phyloP scores from a whole-genome alignment of 2,113 vertebrate genomes.

The Chamaea fasciata region DNA sequence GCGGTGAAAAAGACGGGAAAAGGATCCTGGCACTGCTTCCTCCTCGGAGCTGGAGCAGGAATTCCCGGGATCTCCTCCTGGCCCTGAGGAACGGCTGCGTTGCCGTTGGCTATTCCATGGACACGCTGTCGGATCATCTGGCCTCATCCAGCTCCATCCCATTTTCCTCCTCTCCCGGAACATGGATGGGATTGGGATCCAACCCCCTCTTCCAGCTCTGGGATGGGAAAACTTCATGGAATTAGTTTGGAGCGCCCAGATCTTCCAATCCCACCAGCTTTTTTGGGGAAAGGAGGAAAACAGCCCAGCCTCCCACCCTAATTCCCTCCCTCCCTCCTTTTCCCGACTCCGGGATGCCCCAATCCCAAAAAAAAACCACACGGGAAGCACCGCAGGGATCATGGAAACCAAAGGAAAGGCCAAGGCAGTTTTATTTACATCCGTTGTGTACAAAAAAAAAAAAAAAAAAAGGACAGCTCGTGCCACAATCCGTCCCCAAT shows the following conservation, averaged over 20 bases:
- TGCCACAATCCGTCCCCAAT: neutral
- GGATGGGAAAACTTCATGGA: neutral
- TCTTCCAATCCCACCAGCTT: neutral
- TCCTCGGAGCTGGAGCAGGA: neutral
- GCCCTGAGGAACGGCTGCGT: rapidly evolving
- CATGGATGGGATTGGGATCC: rapidly evolving
- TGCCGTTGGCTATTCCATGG: rapidly evolving
- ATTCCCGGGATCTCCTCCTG: neutral
- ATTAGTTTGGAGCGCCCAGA: neutral
- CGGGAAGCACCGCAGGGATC: neutral
- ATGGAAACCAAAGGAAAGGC: conserved; percentile 40
- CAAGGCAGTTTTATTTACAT: conserved; percentile 69
- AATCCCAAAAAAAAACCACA: neutral
- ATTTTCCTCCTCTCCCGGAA: neutral
- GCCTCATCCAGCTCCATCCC: neutral
- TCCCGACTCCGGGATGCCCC: rapidly evolving
- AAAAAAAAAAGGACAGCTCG: conserved; percentile 51
- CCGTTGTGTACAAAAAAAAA: conserved; percentile 44
- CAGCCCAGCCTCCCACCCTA: rapidly evolving
- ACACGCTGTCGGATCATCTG: neutral
- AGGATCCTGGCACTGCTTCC: neutral
- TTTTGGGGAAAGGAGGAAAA: rapidly evolving
- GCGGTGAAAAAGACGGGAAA: rapidly evolving
- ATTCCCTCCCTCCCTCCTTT: neutral
- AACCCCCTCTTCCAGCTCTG: rapidly evolving